Base-by-base conservation (phyloP, 2,888 invertebrate genomes). In the Chironomus riparius region DNA sequence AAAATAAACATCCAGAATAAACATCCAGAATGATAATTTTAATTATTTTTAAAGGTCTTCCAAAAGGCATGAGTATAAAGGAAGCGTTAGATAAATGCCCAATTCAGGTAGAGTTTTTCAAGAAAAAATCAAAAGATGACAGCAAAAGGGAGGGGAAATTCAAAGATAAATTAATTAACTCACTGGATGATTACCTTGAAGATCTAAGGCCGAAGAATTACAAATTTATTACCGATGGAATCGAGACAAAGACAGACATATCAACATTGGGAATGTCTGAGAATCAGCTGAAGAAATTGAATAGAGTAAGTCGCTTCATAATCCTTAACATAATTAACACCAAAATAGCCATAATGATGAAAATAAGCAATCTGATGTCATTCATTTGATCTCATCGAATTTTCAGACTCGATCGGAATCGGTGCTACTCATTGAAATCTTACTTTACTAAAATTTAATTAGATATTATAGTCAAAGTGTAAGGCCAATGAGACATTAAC, bases 361-460 rank as follows among this genome's bases (percentile, higher is more conserved):
- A 72, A 83, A 81, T 81, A 83, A 83, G 83, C 83, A 83, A 83
- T 77, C 83, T 80, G 81, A 84, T 81, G 77, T 78, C 78, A 18
- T 76, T 50, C 75, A 61, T 77, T 73, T 6, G 38, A 78, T 76
- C 77, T 78, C 77, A 77, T 77, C 77, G 79, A 62, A 38, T 77
- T 80, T 80, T 78, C 76, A 76, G 81, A 82, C 82, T 82, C 81
- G 70, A 77, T 78, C 74, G 78, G 75, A 73, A 76, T 73, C 76
- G 77, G 80, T 81, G 82, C 83, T 81, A 77, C 80, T 80, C 84
- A 83, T 80, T 83, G 83, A 82, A 83, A 84, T 84, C 84, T 84
- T 84, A 82, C 83, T 79, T 47, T 61, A 77, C 69, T 80, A 79
- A 77, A 69, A 77, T 78, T 61, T 56, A 78, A 83, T 38, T 7